phyloP scores from a whole-genome alignment of 2,113 vertebrate genomes.

The Probosciger aterrimus region DNA sequence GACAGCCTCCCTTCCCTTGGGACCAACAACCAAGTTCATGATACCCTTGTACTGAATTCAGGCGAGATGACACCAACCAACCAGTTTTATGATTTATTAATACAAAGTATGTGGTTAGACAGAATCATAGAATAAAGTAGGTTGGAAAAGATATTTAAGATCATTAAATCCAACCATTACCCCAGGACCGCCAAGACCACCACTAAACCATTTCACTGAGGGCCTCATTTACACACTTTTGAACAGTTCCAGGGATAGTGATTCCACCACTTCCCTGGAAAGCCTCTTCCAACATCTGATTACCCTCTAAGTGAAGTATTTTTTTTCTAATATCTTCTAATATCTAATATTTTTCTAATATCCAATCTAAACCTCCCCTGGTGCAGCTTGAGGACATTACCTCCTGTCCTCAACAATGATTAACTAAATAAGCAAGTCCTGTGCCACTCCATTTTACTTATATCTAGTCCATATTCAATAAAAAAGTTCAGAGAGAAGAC shows the following conservation, averaged over 20 bases:
- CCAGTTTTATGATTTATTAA: not conserved
- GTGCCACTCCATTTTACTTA: not conserved
- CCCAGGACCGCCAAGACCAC: not conserved
- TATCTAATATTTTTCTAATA: not conserved
- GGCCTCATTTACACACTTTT: not conserved
- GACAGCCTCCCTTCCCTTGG: not conserved
- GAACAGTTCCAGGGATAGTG: not conserved
- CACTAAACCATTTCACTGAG: not conserved
- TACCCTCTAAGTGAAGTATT: not conserved
- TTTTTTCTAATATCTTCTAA: not conserved
- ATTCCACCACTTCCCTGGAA: not conserved
- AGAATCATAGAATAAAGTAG: not conserved
- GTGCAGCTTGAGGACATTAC: not conserved
- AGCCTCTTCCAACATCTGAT: not conserved
- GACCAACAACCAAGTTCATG: not conserved
- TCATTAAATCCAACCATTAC: not conserved
- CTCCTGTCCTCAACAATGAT: not conserved
- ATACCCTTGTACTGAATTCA: not conserved
- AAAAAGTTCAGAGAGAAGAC: not conserved
- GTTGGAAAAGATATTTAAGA: not conserved
- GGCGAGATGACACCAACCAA: not conserved
- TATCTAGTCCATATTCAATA: not conserved
- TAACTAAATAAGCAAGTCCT: not conserved
- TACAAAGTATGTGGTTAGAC: not conserved
- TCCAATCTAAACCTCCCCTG: not conserved